Percentiles rank a stretch among this genome's conserved stretches.
phyloP scores from a whole-genome alignment of 2,888 invertebrate species.

The Scaptomyza parva region DNA sequence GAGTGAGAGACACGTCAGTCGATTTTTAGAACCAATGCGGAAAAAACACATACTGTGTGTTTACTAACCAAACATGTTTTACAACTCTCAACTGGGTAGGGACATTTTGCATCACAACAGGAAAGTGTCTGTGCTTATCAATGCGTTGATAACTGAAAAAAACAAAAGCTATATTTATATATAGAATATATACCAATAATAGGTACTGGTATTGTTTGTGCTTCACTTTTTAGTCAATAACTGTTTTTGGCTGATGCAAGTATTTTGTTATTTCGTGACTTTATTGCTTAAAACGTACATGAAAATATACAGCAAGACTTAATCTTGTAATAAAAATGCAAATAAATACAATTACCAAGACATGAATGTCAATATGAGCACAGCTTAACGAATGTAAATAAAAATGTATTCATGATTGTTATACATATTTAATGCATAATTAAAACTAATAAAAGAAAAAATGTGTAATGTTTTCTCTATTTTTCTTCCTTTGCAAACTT shows the following conservation, averaged over 20 bases:
- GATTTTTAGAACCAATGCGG: conserved; percentile 31
- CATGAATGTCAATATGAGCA: background rate
- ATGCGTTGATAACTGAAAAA: conserved; percentile 31
- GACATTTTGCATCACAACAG: conserved; percentile 4
- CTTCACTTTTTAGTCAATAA: background rate
- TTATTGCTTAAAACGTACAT: background rate
- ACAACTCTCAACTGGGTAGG: background rate
- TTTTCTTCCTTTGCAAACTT: background rate
- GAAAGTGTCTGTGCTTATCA: conserved; percentile 37
- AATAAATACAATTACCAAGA: background rate
- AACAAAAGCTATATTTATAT: background rate
- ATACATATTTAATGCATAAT: background rate
- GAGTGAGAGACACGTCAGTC: conserved; percentile 37
- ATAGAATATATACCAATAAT: conserved; percentile 2
- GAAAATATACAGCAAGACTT: background rate
- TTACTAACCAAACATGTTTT: conserved; percentile 30
- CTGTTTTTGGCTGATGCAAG: conserved; percentile 28
- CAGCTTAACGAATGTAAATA: background rate
- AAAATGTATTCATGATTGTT: background rate
- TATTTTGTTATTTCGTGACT: background rate
- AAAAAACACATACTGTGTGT: conserved; percentile 30
- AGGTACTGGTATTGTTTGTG: background rate
- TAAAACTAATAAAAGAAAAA: background rate
- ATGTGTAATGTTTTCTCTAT: background rate
- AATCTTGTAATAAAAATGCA: background rate